Evolutionary conservation across 2,797 vertebrate genomes (phyloP).

Genomic region (Salarias fasciatus): DNA sequence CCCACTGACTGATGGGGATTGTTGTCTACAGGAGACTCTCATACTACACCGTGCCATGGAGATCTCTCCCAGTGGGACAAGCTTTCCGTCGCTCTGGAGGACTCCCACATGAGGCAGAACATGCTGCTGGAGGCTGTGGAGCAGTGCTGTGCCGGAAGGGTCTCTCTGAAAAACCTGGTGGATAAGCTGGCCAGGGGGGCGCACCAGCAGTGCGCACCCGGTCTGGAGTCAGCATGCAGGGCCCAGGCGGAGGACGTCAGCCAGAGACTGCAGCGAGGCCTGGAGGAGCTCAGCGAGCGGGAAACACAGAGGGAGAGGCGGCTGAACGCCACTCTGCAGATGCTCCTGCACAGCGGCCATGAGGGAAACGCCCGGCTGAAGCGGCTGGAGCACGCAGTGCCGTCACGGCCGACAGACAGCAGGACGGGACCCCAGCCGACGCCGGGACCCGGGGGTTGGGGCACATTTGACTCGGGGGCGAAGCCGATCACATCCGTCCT

Average conservation of each 20-base stretch:
- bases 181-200: constrained; percentile 49
- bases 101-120: constrained; percentile 79
- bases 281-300: constrained; percentile 56
- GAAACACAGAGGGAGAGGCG: constrained; percentile 56
- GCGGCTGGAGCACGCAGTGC: constrained; percentile 42
- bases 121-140: constrained; percentile 70
- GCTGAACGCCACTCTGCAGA: constrained; percentile 58
- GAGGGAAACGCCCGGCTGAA: constrained; percentile 34
- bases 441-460: constrained; percentile 15
- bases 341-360: constrained; percentile 41
- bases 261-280: constrained; percentile 36
- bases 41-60: constrained; percentile 42
- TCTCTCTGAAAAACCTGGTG: constrained; percentile 50
- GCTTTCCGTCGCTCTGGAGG: constrained; percentile 75
- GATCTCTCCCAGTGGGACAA: constrained; percentile 77
- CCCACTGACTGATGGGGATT: not conserved
- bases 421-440: constrained; percentile 32
- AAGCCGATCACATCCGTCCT: constrained; percentile 16
- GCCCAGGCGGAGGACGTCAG: constrained; percentile 40
- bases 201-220: constrained; percentile 49
- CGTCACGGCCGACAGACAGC: not conserved
- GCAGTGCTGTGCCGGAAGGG: constrained; percentile 44
- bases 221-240: constrained; percentile 52
- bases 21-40: constrained; percentile 39
- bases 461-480: constrained; percentile 11